Conservation (phyloP, 2,888 invertebrate species). For the Hermaeophaga mercurialis region DNA sequence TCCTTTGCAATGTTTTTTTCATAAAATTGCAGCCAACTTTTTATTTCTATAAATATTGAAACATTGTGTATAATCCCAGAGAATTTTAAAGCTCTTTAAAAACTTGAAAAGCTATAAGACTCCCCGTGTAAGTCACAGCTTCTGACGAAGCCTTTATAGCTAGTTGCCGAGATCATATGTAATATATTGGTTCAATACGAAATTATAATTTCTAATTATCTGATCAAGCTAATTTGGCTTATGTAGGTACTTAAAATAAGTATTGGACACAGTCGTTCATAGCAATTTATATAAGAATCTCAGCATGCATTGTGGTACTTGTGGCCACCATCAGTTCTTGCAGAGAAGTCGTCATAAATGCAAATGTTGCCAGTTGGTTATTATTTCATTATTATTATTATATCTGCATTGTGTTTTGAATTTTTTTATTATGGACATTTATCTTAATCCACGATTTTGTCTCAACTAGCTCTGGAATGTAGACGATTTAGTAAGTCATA, state of each 20-base stretch:
- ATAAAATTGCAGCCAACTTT: no score
- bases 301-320: slow-evolving; percentile 25
- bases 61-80: no score
- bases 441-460: no score
- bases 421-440: no score
- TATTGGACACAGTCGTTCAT: slow-evolving; percentile 35
- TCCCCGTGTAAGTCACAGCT: neutral
- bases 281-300: slow-evolving; percentile 36
- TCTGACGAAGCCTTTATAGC: neutral
- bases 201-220: slow-evolving; percentile 6
- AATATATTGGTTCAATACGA: neutral
- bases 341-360: neutral
- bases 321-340: slow-evolving; percentile 1
- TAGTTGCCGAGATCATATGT: neutral
- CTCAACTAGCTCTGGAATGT: no score
- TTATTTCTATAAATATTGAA: no score
- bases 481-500: no score
- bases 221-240: slow-evolving; percentile 2
- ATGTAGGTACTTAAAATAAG: slow-evolving; percentile 18
- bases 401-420: no score
- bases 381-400: no score
- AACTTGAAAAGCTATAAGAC: neutral
- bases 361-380: neutral
- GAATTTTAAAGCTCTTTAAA: neutral
- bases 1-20: no score